phyloP scores from a whole-genome alignment of 92 coral and sea anemone genomes.

The Heteractis magnifica region DNA sequence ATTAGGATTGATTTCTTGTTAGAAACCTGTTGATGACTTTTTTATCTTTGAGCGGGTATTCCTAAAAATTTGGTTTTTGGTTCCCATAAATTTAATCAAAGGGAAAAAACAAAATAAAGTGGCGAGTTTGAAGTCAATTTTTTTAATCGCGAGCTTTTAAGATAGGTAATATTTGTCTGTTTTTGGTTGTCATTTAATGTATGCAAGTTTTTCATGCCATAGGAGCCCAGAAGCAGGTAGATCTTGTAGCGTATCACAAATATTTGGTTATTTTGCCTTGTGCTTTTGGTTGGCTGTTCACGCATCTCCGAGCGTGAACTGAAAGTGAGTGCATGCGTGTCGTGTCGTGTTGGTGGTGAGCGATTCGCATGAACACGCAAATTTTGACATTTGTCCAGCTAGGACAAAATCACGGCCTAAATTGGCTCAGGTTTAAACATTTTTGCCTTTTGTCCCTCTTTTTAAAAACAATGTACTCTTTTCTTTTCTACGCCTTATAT shows the following conservation, averaged over 20 bases:
- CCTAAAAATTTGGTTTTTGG: background rate
- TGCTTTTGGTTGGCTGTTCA: slow-evolving; percentile 18
- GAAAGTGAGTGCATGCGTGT: slow-evolving; percentile 12
- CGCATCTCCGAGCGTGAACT: slow-evolving; percentile 54
- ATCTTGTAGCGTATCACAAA: slow-evolving; percentile 21
- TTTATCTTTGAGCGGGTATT: slow-evolving; percentile 38
- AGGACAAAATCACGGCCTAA: background rate
- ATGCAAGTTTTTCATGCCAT: slow-evolving; percentile 42
- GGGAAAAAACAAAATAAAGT: background rate
- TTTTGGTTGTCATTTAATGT: slow-evolving; percentile 12
- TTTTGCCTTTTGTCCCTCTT: background rate
- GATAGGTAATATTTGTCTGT: background rate
- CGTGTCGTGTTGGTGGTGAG: background rate
- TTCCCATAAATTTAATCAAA: background rate
- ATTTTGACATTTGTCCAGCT: background rate
- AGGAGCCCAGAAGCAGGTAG: slow-evolving; percentile 20
- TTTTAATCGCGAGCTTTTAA: background rate
- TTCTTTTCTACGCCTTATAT: no score
- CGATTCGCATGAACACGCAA: slow-evolving; percentile 29
- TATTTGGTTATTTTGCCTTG: background rate
- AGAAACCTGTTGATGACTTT: slow-evolving; percentile 21
- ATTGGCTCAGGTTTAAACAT: background rate
- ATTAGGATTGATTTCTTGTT: background rate
- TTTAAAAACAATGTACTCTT: no score
- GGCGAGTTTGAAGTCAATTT: background rate